These are phyloP conservation scores for Actinia tenebrosa DNA, from an alignment of 64 coral and sea anemone genomes.

Conservation along the genomic window DNA sequence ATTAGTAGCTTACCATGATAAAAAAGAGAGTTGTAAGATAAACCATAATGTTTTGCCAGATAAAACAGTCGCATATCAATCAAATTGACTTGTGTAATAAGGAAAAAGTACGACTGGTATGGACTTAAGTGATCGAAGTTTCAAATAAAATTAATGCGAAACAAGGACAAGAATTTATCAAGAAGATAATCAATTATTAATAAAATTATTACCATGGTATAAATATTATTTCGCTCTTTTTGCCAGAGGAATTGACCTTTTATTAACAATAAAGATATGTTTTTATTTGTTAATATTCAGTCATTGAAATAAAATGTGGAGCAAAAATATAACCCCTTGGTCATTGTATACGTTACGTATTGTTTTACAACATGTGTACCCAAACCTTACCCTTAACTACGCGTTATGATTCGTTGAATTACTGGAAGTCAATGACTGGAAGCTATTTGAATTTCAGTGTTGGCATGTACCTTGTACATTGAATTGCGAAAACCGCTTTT, in stretches of 20 bases:
- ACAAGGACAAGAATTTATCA: not conserved
- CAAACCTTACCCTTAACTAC: too few relatives aligned
- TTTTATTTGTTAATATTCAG: constrained; percentile 3
- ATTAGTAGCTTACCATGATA: too few relatives aligned
- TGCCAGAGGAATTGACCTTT: constrained; percentile 1
- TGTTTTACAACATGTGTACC: too few relatives aligned
- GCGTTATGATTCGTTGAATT: too few relatives aligned
- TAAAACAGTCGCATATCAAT: not conserved
- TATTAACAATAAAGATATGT: constrained; percentile 4
- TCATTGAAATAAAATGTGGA: constrained; percentile 16
- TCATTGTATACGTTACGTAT: too few relatives aligned
- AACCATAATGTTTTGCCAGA: not conserved
- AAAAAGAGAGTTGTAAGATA: not conserved
- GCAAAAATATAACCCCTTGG: not conserved
- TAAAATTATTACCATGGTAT: not conserved
- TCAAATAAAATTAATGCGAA: not conserved
- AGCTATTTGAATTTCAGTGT: too few relatives aligned
- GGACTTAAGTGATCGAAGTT: not conserved
- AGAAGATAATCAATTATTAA: constrained; percentile 11
- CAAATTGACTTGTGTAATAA: not conserved
- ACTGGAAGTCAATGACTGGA: too few relatives aligned
- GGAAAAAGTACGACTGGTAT: not conserved
- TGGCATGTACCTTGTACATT: too few relatives aligned
- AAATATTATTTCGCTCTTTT: constrained; percentile 7
- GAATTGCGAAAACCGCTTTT: too few relatives aligned